Evolutionary conservation across 2,113 vertebrate species (phyloP), one percentile per base, ranked within the genome.

Genomic region (Mugil cephalus): DNA sequence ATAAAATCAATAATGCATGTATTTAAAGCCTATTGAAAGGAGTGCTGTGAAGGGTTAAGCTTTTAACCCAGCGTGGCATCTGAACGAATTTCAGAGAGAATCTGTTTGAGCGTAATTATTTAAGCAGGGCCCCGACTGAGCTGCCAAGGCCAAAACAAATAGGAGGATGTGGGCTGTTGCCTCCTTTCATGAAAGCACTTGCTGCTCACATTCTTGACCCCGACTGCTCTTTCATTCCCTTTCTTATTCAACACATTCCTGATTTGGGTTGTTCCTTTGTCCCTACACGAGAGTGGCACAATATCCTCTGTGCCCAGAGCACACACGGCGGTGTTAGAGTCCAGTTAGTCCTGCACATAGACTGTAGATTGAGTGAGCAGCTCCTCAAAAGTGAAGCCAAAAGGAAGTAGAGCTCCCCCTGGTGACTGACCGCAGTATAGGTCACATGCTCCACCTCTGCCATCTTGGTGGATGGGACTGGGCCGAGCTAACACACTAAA

Each of bases 121-220:
- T 63, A 68, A 67, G 21, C 66, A 47, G 51, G n/a, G 50, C 54
- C 42, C 9, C 35, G 15, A 59, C 55, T 71, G 19, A 39, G 77
- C 17, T 69, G 64, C 76, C 52, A 65, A 83, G 69, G 76, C 60
- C 79, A 80, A 87, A 87, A 88, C 76, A 87, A 91, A 89, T 39
- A 80, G 58, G 43, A 87, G 83, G 82, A 88, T 78, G 80, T 82
- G 73, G 75, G 74, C 72, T 77, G 71, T 65, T 59, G 46, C 43
- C 50, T 82, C 75, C 77, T 24, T 4, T 72, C 77, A 80, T 82
- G 71, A 81, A 82, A 85, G 74, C 72, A 66, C 80, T 86, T 43
- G 61, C 68, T 36, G 58, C 70, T 77, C 56, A 54, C 84, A 80
- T 88, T 88, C 81, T 80, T 89, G 82, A 87, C 83, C 85, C 77